Conservation (phyloP, 2,797 vertebrate species). For the Leuciscus waleckii region DNA sequence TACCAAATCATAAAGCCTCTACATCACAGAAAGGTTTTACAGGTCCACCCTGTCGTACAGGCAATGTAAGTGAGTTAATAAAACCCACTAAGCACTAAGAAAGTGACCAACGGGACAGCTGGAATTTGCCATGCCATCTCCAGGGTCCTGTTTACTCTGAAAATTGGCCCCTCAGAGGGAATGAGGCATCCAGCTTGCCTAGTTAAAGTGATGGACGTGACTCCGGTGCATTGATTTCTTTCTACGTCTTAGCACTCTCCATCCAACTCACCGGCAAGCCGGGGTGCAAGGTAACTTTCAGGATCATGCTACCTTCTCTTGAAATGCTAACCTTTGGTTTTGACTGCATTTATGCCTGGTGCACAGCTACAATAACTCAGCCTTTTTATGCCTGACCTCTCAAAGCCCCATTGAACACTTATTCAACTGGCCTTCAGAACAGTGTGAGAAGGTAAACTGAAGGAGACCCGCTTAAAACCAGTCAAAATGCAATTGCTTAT, state of each 20-base stretch:
- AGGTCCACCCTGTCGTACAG: constrained; percentile 50
- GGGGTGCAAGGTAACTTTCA: constrained; percentile 49
- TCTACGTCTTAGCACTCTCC: constrained; percentile 65
- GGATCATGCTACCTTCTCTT: constrained; percentile 29
- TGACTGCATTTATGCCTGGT: constrained; percentile 22
- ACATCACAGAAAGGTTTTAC: constrained; percentile 39
- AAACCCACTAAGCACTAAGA: constrained; percentile 69
- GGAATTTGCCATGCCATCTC: constrained; percentile 69
- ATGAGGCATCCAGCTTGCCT: constrained; percentile 66
- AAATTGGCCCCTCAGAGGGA: constrained; percentile 82
- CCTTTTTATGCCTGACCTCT: constrained; percentile 30
- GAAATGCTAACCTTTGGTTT: constrained; percentile 53
- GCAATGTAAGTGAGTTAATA: constrained; percentile 70
- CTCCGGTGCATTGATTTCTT: constrained; percentile 79
- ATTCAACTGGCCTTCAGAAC: constrained; percentile 42
- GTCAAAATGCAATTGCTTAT: constrained; percentile 4
- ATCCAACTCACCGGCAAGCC: constrained; percentile 52
- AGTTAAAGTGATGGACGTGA: constrained; percentile 85
- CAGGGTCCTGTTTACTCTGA: constrained; percentile 73
- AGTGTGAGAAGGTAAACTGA: constrained; percentile 3
- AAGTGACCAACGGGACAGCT: constrained; percentile 64
- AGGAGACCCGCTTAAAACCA: constrained; percentile 7
- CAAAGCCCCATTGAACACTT: constrained; percentile 13
- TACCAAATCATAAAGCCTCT: constrained; percentile 15
- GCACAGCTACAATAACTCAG: constrained; percentile 35